Evolutionary conservation across 2,797 vertebrate species (phyloP).

Genomic region (Sciurus vulgaris): DNA sequence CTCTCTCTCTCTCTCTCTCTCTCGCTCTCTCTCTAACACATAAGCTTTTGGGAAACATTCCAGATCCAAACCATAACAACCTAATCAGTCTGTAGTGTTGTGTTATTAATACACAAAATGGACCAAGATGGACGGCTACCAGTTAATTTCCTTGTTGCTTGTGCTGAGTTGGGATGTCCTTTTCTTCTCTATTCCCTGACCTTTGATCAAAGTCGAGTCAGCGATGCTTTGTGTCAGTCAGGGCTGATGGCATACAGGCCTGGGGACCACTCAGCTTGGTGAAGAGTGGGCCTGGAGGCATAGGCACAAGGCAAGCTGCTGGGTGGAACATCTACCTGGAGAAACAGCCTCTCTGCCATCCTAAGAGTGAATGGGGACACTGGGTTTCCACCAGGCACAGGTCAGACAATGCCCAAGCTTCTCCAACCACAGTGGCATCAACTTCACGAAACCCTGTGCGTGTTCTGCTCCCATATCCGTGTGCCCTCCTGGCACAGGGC

Average conservation of each 20-base stretch:
- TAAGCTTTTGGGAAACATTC: not conserved
- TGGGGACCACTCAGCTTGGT: not conserved
- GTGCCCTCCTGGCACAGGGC: not conserved
- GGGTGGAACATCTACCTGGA: not conserved
- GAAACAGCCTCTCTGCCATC: not conserved
- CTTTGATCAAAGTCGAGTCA: not conserved
- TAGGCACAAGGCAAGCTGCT: not conserved
- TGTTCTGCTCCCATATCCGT: not conserved
- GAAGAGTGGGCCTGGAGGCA: not conserved
- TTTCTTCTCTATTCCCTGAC: not conserved
- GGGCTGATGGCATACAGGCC: not conserved
- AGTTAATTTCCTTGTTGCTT: rapidly evolving
- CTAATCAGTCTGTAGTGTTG: not conserved
- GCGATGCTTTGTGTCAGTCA: not conserved
- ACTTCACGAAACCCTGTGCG: not conserved
- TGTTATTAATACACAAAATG: not conserved
- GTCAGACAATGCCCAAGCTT: not conserved
- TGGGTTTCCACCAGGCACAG: not conserved
- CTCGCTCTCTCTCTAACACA: too few relatives aligned
- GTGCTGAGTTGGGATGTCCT: not conserved
- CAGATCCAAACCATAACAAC: not conserved
- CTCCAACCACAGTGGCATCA: not conserved
- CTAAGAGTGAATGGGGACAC: not conserved
- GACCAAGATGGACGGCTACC: not conserved
- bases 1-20: too few relatives aligned